Percentiles rank a stretch among this genome's conserved stretches.
Conservation (phyloP, 2,888 invertebrate species). For the Portevinia maculata region DNA sequence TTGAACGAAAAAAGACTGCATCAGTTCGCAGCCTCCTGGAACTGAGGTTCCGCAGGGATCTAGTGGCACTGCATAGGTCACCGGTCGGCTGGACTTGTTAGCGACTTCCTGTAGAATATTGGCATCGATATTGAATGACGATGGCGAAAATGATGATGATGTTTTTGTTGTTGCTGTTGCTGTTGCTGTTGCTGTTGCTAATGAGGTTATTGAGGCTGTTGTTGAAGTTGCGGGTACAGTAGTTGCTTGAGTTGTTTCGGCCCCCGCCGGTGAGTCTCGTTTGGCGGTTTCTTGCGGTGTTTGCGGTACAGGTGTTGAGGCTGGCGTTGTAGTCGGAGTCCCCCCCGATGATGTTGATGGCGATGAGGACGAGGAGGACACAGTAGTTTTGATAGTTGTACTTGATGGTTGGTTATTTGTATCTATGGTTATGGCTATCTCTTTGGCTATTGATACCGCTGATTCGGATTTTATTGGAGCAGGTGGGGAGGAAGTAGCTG, state of each 20-base stretch:
- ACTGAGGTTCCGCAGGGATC: slow-evolving; percentile 74
- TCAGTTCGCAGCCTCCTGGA: slow-evolving; percentile 84
- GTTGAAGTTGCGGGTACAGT: slow-evolving; percentile 56
- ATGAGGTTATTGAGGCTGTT: slow-evolving; percentile 59
- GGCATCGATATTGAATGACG: slow-evolving; percentile 55
- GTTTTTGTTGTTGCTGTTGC: slow-evolving; percentile 65
- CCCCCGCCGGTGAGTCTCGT: slow-evolving; percentile 65
- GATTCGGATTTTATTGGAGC: slow-evolving; percentile 77
- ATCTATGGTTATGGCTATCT: slow-evolving; percentile 76
- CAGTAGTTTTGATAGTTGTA: slow-evolving; percentile 56
- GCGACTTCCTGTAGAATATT: slow-evolving; percentile 79
- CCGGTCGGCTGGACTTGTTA: slow-evolving; percentile 83
- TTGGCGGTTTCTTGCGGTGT: slow-evolving; percentile 76
- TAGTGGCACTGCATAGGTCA: slow-evolving; percentile 87
- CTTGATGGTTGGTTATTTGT: slow-evolving; percentile 57
- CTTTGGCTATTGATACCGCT: slow-evolving; percentile 84
- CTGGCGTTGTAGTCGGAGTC: slow-evolving; percentile 85
- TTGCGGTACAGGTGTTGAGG: slow-evolving; percentile 77
- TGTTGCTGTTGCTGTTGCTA: slow-evolving; percentile 37
- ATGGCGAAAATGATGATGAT: slow-evolving; percentile 31
- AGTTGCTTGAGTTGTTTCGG: slow-evolving; percentile 65
- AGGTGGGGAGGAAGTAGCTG: slow-evolving; percentile 61
- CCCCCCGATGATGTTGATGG: slow-evolving; percentile 81
- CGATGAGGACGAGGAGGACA: slow-evolving; percentile 77
- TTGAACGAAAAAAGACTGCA: slow-evolving; percentile 96